Base-by-base conservation (phyloP, 2,797 vertebrate species). In the Lemur catta region DNA sequence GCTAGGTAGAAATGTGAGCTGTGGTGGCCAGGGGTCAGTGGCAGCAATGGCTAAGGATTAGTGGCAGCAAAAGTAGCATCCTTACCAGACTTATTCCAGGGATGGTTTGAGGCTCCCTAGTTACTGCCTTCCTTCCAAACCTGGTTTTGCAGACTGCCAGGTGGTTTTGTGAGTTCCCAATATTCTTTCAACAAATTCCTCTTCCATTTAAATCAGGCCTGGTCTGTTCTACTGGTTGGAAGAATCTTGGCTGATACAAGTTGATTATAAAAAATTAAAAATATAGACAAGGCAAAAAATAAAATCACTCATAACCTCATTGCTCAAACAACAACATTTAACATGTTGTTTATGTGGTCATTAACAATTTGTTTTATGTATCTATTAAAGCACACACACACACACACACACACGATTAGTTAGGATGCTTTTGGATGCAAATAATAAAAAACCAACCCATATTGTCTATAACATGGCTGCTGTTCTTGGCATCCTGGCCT, bases 221-320 rank as follows among this genome's bases (percentile, higher is more conserved):
- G 38, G 12, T 96, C 28, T 67, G 18, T 94, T 78, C 76, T 84
- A 50, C 84, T 88, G 57, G 59, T 89, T 93, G 9, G 13, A 94
- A 80, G 35, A 89, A 89, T 0, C 22, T 79, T 91, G 52, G 28
- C 52, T 90, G 52, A 71, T 71, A 82, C 10, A 76, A 90, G 38
- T 57, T 71, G 61, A 93, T 46, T 93, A 59, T n/a, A 71, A 57
- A 84, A 26, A 50, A 67, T 35, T 6, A 75, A 57, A 55, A 38
- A 38, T 41, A 48, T 33, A 78, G 35, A 81, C 13, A 69, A 93
- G 71, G 6, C 35, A 92, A 94, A 92, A 95, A 65, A 61, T 59
- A 65, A 79, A 30, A 94, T n/a, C 38, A 82, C 15, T 85, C 33
- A 72, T 57, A 88, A 87, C 57, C 18, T 92, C 48, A 4, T 80